These are phyloP conservation scores for Caenorhabditis sp. DNA, from an alignment of 2,888 invertebrate species.

Conservation along the genomic window DNA sequence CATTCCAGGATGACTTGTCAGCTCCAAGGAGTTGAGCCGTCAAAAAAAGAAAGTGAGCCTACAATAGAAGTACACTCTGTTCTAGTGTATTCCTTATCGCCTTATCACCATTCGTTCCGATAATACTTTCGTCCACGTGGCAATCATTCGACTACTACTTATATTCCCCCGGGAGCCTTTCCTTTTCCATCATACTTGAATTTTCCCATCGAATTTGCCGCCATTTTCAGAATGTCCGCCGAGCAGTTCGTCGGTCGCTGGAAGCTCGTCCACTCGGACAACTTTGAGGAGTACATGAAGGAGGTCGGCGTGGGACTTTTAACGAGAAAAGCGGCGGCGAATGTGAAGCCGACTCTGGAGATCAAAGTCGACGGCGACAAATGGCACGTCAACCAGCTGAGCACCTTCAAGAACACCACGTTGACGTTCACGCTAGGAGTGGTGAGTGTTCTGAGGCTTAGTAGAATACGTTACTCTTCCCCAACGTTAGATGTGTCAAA, in stretches of 20 bases:
- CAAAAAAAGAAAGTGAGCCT: no score
- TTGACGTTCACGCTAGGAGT: slow-evolving; percentile 60
- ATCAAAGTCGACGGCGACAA: slow-evolving; percentile 62
- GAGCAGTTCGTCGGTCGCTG: slow-evolving; percentile 63
- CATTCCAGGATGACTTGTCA: no score
- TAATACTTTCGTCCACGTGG: not conserved
- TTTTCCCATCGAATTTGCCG: not conserved
- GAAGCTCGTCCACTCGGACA: slow-evolving; percentile 61
- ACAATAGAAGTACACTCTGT: not conserved
- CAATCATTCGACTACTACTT: not conserved
- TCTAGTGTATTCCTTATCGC: not conserved
- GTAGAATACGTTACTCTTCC: no score
- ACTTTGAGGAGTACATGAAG: slow-evolving; percentile 71
- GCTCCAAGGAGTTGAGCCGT: no score
- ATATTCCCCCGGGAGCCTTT: not conserved
- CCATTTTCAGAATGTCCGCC: slow-evolving; percentile 29
- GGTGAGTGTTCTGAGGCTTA: slow-evolving; percentile 31
- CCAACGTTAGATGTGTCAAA: no score
- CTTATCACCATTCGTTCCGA: not conserved
- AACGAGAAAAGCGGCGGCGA: slow-evolving; percentile 66
- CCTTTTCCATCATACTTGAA: not conserved
- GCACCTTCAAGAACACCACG: slow-evolving; percentile 69
- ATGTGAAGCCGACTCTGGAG: slow-evolving; percentile 64
- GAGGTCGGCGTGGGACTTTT: slow-evolving; percentile 67
- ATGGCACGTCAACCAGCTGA: slow-evolving; percentile 57